These are phyloP conservation scores for Lissocephala sabroskyi DNA, from an alignment of 2,888 invertebrate species.

Conservation along the genomic window DNA sequence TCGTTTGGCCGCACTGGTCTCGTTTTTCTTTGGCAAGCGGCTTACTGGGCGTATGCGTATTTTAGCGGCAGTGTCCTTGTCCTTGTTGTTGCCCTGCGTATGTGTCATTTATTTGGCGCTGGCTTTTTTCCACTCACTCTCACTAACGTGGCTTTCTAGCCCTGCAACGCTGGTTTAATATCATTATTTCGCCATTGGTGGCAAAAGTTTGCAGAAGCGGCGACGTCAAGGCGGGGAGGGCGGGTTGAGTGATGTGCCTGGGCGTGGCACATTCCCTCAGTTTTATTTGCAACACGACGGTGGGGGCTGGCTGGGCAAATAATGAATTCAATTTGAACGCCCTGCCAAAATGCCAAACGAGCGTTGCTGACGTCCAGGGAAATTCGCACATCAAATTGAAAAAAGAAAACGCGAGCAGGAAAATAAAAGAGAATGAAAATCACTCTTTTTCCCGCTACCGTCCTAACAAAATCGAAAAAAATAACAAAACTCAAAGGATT, in stretches of 20 bases:
- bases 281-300: constrained; percentile 2
- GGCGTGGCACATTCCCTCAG: not conserved
- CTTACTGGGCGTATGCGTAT: constrained; percentile 26
- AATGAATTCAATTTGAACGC: constrained; percentile 50
- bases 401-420: not conserved
- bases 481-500: no score
- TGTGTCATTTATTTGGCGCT: constrained; percentile 10
- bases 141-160: constrained; percentile 3
- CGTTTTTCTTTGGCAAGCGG: constrained; percentile 16
- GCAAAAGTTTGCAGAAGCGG: constrained; percentile 1
- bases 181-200: constrained; percentile 51
- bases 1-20: not conserved
- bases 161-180: constrained; percentile 58
- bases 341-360: not conserved
- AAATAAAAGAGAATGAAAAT: no score
- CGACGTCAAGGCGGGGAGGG: constrained; percentile 16
- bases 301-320: constrained; percentile 16
- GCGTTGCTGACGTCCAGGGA: no score
- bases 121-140: constrained; percentile 16
- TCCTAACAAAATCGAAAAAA: not conserved
- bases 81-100: constrained; percentile 1
- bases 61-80: constrained; percentile 13
- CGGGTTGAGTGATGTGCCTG: not conserved
- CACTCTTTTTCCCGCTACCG: no score
- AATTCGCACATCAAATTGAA: no score